Percentiles rank a stretch among this genome's conserved stretches.
Evolutionary conservation across 2,797 vertebrate genomes (phyloP).

Genomic region (Halcyon badia): DNA sequence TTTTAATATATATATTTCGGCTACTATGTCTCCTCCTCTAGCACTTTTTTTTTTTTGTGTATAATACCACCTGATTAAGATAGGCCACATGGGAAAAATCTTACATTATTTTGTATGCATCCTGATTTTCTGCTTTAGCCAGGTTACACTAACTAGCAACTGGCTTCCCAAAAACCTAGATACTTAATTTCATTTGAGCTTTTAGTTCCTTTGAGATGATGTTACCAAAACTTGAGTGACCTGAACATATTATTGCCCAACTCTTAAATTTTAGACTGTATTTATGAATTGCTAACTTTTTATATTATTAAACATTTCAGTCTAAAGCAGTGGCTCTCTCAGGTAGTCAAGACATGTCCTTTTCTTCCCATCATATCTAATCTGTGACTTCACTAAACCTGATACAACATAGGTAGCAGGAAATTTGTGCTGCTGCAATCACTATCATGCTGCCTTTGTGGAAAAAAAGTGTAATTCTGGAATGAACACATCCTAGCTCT

Average conservation of each 20-base stretch:
- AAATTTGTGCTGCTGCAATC: neutral
- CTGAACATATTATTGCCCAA: neutral
- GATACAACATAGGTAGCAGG: neutral
- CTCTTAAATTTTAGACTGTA: neutral
- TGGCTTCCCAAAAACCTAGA: neutral
- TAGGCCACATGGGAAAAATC: neutral
- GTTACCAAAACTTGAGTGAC: neutral
- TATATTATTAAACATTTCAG: neutral
- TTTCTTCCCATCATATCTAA: neutral
- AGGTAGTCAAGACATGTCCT: neutral
- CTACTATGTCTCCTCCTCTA: neutral
- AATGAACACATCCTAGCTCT: neutral
- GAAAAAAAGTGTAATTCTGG: neutral
- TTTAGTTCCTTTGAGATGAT: neutral
- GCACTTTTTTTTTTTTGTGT: neutral
- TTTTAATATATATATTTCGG: neutral
- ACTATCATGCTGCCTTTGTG: neutral
- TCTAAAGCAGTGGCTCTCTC: neutral
- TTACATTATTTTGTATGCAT: neutral
- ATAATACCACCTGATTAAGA: neutral
- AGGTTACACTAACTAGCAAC: neutral
- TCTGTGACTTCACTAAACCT: neutral
- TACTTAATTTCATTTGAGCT: conserved; percentile 27
- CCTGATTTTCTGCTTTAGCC: neutral
- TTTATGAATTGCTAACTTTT: neutral